A percentile compares a stretch with the other conserved stretches of the same genome.
Evolutionary conservation across 92 coral and sea anemone species (phyloP).

Genomic region (Virgularia gustaviana): DNA sequence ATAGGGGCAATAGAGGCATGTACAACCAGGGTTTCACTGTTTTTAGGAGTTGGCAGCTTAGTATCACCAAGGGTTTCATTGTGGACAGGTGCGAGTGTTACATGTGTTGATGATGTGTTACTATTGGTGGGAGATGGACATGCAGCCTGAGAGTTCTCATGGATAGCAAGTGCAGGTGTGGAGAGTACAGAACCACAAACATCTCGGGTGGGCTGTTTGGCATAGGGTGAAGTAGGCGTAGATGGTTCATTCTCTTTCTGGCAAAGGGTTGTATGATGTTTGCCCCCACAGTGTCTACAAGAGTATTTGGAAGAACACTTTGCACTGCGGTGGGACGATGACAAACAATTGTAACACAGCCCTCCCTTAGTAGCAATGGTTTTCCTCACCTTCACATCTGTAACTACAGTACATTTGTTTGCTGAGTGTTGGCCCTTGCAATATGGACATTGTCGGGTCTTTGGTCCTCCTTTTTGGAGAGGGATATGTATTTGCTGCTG

Average conservation of each 20-base stretch:
- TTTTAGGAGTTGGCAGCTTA: background rate
- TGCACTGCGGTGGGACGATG: background rate
- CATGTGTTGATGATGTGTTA: background rate
- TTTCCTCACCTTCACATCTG: background rate
- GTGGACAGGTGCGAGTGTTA: background rate
- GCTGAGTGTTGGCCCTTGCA: background rate
- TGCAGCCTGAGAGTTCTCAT: no score
- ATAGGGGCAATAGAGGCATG: background rate
- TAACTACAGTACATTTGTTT: background rate
- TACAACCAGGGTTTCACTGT: background rate
- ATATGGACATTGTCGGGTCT: background rate
- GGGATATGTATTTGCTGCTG: conserved; percentile 30
- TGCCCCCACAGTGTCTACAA: background rate
- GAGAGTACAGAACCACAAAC: no score
- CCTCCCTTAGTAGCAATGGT: background rate
- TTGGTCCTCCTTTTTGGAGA: background rate
- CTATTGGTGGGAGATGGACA: background rate
- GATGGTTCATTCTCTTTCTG: no score
- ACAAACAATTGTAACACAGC: background rate
- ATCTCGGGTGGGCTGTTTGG: no score
- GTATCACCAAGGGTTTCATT: background rate
- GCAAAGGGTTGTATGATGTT: conserved; percentile 14
- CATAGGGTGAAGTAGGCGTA: no score
- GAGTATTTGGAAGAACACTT: background rate
- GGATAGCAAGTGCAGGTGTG: no score